Conservation (phyloP, 2,888 invertebrate species). For the Tetragnatha montana region DNA sequence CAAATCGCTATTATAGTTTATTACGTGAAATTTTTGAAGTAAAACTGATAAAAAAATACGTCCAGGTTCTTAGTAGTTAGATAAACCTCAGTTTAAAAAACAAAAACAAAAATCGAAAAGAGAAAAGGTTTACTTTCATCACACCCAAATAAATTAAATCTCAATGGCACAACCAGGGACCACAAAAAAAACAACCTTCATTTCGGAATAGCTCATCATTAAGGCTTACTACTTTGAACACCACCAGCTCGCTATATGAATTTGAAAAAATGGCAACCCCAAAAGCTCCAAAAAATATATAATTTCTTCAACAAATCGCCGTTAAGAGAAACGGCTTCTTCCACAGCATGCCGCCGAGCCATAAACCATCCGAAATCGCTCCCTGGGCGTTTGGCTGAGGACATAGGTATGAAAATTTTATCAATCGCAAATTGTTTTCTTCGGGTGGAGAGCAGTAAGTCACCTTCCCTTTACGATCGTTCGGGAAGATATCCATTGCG, state of each 20-base stretch:
- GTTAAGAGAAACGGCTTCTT: background rate
- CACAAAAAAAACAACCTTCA: background rate
- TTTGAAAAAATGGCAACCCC: background rate
- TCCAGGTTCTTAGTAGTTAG: too few species aligned
- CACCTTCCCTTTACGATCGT: slow-evolving; percentile 55
- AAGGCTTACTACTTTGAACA: background rate
- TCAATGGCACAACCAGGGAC: background rate
- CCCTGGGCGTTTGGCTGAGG: slow-evolving; percentile 28
- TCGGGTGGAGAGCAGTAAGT: slow-evolving; percentile 25
- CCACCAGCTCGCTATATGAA: background rate
- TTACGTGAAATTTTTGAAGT: too few species aligned
- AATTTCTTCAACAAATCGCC: background rate
- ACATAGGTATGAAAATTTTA: slow-evolving; percentile 58
- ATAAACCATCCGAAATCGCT: slow-evolving; percentile 37
- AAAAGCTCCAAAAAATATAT: background rate
- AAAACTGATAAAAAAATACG: too few species aligned
- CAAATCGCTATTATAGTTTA: too few species aligned
- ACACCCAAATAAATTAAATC: too few species aligned
- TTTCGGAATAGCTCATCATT: background rate
- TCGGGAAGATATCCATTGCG: slow-evolving; percentile 33
- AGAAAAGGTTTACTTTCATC: too few species aligned
- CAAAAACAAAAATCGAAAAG: too few species aligned
- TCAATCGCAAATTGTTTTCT: slow-evolving; percentile 55
- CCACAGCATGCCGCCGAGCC: slow-evolving; percentile 25
- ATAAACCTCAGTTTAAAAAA: too few species aligned